phyloP scores from a whole-genome alignment of 2,113 vertebrate genomes.

The Pantherophis guttatus region DNA sequence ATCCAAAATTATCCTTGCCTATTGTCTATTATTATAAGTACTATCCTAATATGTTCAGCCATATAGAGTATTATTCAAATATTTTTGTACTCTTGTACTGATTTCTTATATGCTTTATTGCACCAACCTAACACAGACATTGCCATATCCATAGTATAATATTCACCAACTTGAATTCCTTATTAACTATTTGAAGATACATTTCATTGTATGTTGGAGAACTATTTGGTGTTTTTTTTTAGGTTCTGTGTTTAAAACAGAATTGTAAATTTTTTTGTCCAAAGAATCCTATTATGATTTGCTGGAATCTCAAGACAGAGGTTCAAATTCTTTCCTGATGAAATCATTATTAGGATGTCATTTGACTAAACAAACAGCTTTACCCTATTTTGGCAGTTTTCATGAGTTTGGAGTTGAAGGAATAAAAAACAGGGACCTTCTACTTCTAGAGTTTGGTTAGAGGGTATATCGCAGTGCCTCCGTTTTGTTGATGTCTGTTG shows the following conservation, averaged over 20 bases:
- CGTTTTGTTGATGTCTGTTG: not conserved
- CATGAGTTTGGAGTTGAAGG: not conserved
- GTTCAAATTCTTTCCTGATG: not conserved
- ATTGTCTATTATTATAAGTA: not conserved
- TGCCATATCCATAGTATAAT: not conserved
- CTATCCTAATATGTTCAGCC: not conserved
- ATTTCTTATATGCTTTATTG: not conserved
- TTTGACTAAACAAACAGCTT: not conserved
- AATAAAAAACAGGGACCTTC: not conserved
- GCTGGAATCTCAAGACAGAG: not conserved
- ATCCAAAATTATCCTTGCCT: not conserved
- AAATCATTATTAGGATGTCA: not conserved
- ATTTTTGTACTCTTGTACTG: not conserved
- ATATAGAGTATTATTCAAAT: not conserved
- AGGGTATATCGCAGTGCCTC: not conserved
- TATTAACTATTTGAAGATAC: not conserved
- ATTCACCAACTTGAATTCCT: not conserved
- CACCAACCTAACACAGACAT: not conserved
- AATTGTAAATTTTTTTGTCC: not conserved
- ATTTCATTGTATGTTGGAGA: not conserved
- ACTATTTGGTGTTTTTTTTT: not conserved
- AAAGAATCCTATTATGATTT: not conserved
- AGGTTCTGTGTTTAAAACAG: not conserved
- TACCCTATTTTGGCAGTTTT: not conserved
- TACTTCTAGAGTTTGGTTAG: not conserved